A percentile compares a stretch with the other conserved stretches of the same genome.
These are phyloP conservation scores for Oncorhynchus tshawytscha DNA, from an alignment of 2,113 vertebrate genomes.

Conservation along the genomic window DNA sequence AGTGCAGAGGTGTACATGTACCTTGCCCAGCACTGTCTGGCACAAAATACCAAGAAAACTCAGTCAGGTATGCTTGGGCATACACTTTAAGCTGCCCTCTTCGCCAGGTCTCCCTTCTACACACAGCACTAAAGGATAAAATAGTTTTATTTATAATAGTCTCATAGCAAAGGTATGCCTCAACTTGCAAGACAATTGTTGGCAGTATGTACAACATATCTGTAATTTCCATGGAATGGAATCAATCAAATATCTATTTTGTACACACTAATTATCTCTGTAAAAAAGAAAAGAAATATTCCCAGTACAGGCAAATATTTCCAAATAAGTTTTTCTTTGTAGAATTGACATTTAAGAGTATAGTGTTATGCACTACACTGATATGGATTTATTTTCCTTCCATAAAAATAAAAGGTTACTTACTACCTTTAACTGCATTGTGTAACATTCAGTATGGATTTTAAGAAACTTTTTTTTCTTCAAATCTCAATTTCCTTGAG, in stretches of 20 bases:
- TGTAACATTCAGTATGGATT: constrained; percentile 70
- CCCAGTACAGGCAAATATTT: constrained; percentile 66
- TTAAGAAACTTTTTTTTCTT: constrained; percentile 33
- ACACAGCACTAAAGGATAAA: constrained; percentile 82
- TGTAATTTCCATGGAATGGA: constrained; percentile 91
- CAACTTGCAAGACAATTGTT: constrained; percentile 94
- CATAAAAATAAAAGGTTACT: constrained; percentile 62
- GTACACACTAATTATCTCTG: constrained; percentile 75
- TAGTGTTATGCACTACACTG: constrained; percentile 68
- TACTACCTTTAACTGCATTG: constrained; percentile 62
- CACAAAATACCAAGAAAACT: no score
- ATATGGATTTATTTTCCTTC: constrained; percentile 51
- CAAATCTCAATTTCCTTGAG: constrained; percentile 39
- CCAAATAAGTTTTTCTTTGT: constrained; percentile 58
- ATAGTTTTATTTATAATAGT: constrained; percentile 98
- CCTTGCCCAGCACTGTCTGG: no score
- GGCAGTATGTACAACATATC: constrained; percentile 99
- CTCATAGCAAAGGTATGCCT: constrained; percentile 96
- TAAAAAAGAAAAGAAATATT: constrained; percentile 59
- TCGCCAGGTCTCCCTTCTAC: no score
- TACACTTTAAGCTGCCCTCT: no score
- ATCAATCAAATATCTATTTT: constrained; percentile 80
- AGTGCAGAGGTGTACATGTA: no score
- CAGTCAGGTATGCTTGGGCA: no score
- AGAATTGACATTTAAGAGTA: constrained; percentile 66